Evolutionary conservation across 2,888 invertebrate species (phyloP), one percentile per base, ranked within the genome.

Genomic region (Troides helena): DNA sequence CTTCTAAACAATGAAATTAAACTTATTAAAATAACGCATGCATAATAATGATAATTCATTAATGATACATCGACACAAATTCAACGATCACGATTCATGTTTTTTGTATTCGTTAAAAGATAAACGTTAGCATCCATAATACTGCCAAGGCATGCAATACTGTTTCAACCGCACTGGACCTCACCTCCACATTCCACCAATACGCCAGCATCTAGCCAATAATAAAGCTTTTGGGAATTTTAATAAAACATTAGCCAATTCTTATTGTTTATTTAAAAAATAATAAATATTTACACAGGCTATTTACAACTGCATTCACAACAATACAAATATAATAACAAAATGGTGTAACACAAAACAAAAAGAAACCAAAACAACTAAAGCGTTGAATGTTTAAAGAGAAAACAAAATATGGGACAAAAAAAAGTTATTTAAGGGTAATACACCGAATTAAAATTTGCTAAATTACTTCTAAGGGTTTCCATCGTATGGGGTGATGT

Each of bases 201-300:
- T 36, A 67, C 39, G 18, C 23, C 17, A 23, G 36, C 39, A 3
- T 17, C 56, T 23, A 62, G 57, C 50, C 61, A 67, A 21, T 57
- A 21, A 57, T 21, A 57, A 57, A 21, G 57, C 21, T 66, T 30
- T 63, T 69, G 79, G 84, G 82, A 77, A 74, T 69, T 78, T 70
- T 79, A 91, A 90, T 90, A 85, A 92, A 92, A 92, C 89, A 89
- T 78, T 70, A 75, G 74, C 73, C 72, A 82, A 78, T 84, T 85
- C 73, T 86, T 81, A 85, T 72, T 74, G 74, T 92, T 92, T 91
- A 89, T 89, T 89, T 80, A 77, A 79, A 82, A 67, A 78, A 81
- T 83, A 81, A 85, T 83, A 85, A 85, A 82, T 83, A 86, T 81
- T 84, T 86, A 89, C 89, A 90, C 80, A 80, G 84, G 84, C 80